Percentiles rank a stretch among this genome's conserved stretches.
phyloP scores from a whole-genome alignment of 2,113 vertebrate genomes.

The Tichodroma muraria region DNA sequence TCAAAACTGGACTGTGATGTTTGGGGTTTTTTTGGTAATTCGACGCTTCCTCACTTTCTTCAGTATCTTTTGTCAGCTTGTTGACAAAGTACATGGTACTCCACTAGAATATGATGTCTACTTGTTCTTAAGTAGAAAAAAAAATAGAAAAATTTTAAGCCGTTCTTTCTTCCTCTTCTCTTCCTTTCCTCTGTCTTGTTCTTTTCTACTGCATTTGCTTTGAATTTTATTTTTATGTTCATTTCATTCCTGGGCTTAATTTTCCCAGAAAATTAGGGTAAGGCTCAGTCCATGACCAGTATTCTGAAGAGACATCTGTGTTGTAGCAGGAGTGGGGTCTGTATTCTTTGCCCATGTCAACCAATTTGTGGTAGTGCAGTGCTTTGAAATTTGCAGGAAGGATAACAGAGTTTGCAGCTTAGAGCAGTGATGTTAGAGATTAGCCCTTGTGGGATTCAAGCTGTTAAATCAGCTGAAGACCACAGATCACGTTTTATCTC shows the following conservation, averaged over 20 bases:
- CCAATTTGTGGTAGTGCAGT: background rate
- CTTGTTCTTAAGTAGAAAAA: background rate
- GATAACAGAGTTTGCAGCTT: background rate
- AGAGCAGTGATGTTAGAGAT: background rate
- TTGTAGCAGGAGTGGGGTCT: background rate
- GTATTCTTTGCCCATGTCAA: background rate
- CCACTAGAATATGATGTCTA: background rate
- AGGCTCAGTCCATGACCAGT: background rate
- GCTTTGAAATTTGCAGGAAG: background rate
- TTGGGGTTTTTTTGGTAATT: background rate
- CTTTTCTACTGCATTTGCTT: background rate
- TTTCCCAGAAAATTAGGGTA: background rate
- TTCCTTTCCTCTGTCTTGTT: background rate
- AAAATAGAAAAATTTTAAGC: background rate
- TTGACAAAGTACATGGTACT: background rate
- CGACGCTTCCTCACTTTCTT: background rate
- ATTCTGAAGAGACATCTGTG: background rate
- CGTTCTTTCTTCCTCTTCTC: background rate
- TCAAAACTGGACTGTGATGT: background rate
- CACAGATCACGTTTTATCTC: background rate
- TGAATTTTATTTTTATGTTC: background rate
- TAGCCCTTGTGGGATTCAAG: background rate
- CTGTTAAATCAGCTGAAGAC: background rate
- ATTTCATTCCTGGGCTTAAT: background rate
- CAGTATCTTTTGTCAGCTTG: background rate